A percentile compares a stretch with the other conserved stretches of the same genome.
Evolutionary conservation across 2,113 vertebrate genomes (phyloP).

Genomic region (Panurus biarmicus): DNA sequence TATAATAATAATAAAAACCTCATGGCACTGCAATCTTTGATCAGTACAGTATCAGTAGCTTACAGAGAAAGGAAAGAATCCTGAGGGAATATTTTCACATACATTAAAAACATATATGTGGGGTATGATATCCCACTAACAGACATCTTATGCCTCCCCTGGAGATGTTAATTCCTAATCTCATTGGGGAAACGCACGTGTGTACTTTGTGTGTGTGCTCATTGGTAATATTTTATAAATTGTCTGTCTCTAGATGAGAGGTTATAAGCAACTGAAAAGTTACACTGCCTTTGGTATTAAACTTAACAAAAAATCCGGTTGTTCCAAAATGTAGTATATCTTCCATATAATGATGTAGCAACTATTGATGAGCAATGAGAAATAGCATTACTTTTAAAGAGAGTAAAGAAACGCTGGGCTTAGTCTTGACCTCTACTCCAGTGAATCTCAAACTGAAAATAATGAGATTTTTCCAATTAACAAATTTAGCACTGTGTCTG

Average conservation of each 20-base stretch:
- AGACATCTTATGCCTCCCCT: not conserved
- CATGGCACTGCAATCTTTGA: not conserved
- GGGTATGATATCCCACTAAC: not conserved
- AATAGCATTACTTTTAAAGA: not conserved
- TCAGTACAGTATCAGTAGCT: not conserved
- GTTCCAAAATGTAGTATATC: not conserved
- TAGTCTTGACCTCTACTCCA: not conserved
- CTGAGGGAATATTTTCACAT: not conserved
- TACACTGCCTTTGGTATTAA: not conserved
- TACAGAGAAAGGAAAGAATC: not conserved
- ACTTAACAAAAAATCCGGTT: not conserved
- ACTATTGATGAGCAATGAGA: not conserved
- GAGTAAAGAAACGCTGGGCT: not conserved
- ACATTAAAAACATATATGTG: not conserved
- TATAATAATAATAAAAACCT: not conserved
- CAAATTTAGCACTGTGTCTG: not conserved
- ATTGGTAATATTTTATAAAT: not conserved
- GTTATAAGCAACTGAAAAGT: not conserved
- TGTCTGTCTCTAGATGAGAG: not conserved
- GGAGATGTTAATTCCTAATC: constrained; percentile 23
- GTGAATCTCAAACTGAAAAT: not conserved
- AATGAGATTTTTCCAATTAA: not conserved
- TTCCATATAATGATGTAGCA: not conserved
- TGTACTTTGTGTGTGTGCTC: not conserved
- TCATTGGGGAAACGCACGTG: not conserved